Conservation (phyloP, 2,888 invertebrate genomes). For the Pristionchus fissidentatus region DNA sequence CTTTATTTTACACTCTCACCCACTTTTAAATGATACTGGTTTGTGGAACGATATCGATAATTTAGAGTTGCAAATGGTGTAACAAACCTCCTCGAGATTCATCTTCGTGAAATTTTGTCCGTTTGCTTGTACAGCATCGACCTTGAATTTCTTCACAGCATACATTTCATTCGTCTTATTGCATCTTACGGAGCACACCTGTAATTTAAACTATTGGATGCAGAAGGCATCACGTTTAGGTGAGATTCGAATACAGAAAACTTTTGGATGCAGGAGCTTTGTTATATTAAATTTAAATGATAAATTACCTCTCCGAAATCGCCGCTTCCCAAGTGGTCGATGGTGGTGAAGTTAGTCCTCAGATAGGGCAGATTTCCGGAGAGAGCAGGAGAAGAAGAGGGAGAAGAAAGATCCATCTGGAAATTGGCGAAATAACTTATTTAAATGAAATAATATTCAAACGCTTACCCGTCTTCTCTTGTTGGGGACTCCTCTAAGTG, state of each 20-base stretch:
- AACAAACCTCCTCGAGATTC: not conserved
- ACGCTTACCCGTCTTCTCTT: not conserved
- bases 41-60: too few species aligned
- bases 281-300: not conserved
- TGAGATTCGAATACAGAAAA: not conserved
- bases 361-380: not conserved
- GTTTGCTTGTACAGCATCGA: not conserved
- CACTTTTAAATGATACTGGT: too few species aligned
- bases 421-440: not conserved
- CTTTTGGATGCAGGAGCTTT: not conserved
- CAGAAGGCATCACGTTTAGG: too few species aligned
- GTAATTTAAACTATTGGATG: not conserved
- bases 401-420: not conserved
- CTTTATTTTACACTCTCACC: too few species aligned
- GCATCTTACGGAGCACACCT: not conserved
- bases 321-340: not conserved
- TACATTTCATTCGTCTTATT: not conserved
- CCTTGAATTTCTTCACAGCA: not conserved
- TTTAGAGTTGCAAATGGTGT: not conserved
- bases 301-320: not conserved
- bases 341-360: not conserved
- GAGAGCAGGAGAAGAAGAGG: not conserved
- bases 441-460: not conserved
- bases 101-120: not conserved
- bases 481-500: not conserved